Base-by-base conservation (phyloP, 2,797 vertebrate species). In the Molossus alvarezi region DNA sequence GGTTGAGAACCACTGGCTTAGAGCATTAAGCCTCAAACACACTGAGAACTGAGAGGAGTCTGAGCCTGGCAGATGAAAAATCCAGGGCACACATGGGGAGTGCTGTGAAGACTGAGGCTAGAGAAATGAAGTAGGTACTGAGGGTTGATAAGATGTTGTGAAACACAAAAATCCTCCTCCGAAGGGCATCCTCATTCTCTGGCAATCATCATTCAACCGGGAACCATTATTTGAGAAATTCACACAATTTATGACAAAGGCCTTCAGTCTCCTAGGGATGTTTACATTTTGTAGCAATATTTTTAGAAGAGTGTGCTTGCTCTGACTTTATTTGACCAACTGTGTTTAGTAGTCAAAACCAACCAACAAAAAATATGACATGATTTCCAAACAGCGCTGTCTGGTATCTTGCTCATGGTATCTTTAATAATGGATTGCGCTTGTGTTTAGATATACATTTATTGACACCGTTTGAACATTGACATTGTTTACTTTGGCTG, bases 351-450 rank as follows among this genome's bases (percentile, higher is more conserved):
- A n/a, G 10, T 83, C 17, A 80, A 81, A 94, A 82, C 29, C 65
- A 91, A 6, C 10, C 27, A 79, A 29, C 23, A n/a, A 58, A 85
- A 90, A 95, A 5, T 14, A 60, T 21, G 2, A 7, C 9, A 13
- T 64, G 41, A n/a, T 86, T 88, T 95, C 79, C 84, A 17, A 89
- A 18, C 4, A 58, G 29, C 4, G 55, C 58, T 57, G 4, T 48
- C 51, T 75, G 67, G 33, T 41, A 58, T 48, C 20, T 45, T 69
- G 10, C 20, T 60, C 51, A 75, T 53, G 72, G 1, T 60, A 76
- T 90, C 17, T 90, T 97, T 57, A 95, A 83, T 80, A 96, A 94
- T 77, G 87, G n/a, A 94, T 83, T 64, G 1, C 6, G 60, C 33
- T 88, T 87, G 5, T 58, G 94, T 94, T 88, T 20, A 76, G 60